Percentiles rank a stretch among this genome's conserved stretches.
These are phyloP conservation scores for Lepidostoma basale DNA, from an alignment of 1,140 invertebrate species.

Conservation along the genomic window DNA sequence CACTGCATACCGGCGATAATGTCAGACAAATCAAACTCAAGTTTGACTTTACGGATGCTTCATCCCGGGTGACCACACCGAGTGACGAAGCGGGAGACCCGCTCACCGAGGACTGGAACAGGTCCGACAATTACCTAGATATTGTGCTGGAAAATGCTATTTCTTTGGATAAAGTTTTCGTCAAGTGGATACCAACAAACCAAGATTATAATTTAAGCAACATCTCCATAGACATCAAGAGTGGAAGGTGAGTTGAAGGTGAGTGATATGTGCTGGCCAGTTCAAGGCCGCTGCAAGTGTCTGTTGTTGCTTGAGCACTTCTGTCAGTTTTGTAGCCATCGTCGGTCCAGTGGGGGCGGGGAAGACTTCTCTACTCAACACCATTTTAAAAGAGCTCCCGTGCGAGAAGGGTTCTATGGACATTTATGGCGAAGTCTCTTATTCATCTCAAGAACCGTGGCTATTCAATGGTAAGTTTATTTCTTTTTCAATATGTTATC, in stretches of 20 bases:
- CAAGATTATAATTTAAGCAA: slow-evolving; percentile 30
- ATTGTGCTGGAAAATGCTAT: slow-evolving; percentile 27
- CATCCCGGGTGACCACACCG: not conserved
- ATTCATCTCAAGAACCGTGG: slow-evolving; percentile 82
- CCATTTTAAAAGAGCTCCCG: slow-evolving; percentile 75
- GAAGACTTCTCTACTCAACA: slow-evolving; percentile 74
- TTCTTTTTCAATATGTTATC: not conserved
- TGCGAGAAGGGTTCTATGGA: slow-evolving; percentile 64
- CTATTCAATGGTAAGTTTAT: slow-evolving; percentile 62
- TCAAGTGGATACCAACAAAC: slow-evolving; percentile 34
- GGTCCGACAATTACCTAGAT: slow-evolving; percentile 4
- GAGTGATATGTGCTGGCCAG: too few species aligned
- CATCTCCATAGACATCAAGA: slow-evolving; percentile 34
- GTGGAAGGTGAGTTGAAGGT: slow-evolving; percentile 36
- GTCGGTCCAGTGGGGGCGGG: slow-evolving; percentile 80
- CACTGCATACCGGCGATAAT: slow-evolving; percentile 30
- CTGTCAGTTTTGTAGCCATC: slow-evolving; percentile 38
- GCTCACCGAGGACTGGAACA: slow-evolving; percentile 5
- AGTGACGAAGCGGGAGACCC: not conserved
- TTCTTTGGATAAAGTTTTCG: slow-evolving; percentile 23
- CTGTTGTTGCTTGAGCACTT: not conserved
- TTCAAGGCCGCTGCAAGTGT: not conserved
- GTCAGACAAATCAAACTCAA: slow-evolving; percentile 36
- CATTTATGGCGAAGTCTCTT: slow-evolving; percentile 74
- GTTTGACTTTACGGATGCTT: slow-evolving; percentile 17